Evolutionary conservation across 1,140 invertebrate genomes (phyloP), one percentile per base, ranked within the genome.

Genomic region (Anoplolepis gracilipes): DNA sequence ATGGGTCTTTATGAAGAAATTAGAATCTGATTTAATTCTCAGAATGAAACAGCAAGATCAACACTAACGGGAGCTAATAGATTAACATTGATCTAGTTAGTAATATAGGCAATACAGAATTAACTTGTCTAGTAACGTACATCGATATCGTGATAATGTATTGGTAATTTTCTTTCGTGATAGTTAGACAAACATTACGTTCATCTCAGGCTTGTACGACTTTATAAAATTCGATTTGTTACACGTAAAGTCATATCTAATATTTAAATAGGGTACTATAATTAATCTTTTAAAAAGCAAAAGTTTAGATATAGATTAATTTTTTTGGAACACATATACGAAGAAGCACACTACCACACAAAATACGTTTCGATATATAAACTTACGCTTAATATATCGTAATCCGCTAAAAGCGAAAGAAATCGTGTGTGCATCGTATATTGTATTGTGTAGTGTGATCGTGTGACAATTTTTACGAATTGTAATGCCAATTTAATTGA

Each of bases 301-400:
- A 39, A 19, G 25, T 79, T 75, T 55, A 42, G 42, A 81, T 49
- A 72, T 25, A 49, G 76, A 78, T 81, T 73, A 82, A 82, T 82
- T 46, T 72, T n/a, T 59, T 46, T 42, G 67, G 49, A 33, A 39
- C n/a, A 69, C 78, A 82, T 72, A 2, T 81, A 73, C 13, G 39
- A 86, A 81, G 55, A 77, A 86, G 62, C 84, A 89, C 87, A 85
- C 88, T 76, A 88, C 61, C 77, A 88, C 87, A 87, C 89, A 91
- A 88, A 91, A 78, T 85, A 79, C 55, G 25, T 55, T 57, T 73
- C 16, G 3, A 42, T 57, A 22, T 16, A 36, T 42, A 13, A 28
- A 92, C 91, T 91, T 90, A 92, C 91, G 87, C 59, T 75, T 59
- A 64, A 64, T 72, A 84, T 67, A 78, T 61, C 84, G 64, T 53